Evolutionary conservation across 2,797 vertebrate genomes (phyloP).

Genomic region (Typhlichthys subterraneus): DNA sequence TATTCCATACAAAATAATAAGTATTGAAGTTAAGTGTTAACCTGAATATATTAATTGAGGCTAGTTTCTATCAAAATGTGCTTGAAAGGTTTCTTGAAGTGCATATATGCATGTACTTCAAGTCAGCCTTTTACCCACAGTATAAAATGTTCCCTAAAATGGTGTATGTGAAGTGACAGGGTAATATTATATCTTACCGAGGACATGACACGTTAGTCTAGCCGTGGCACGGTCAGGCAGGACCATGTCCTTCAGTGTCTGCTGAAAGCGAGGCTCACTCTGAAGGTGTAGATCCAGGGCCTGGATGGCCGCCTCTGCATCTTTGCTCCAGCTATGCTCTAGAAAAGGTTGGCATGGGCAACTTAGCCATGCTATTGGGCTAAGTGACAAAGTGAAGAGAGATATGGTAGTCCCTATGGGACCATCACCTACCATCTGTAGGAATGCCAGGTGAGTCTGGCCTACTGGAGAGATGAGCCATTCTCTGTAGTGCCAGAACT

Average conservation of each 20-base stretch:
- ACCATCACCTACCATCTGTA: constrained; percentile 67
- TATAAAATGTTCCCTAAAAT: background rate
- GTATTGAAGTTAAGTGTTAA: no score
- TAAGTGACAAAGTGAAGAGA: constrained; percentile 62
- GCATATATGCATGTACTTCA: no score
- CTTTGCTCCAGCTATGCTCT: constrained; percentile 74
- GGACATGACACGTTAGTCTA: constrained; percentile 71
- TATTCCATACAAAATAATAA: no score
- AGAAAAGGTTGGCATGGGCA: constrained; percentile 38
- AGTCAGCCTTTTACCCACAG: no score
- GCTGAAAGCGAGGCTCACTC: constrained; percentile 62
- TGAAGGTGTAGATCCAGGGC: constrained; percentile 75
- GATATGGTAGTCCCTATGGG: no score
- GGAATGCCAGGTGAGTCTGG: constrained; percentile 63
- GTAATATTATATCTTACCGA: constrained; percentile 59
- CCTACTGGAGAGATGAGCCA: constrained; percentile 78
- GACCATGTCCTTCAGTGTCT: constrained; percentile 56
- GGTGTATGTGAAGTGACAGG: constrained; percentile 2
- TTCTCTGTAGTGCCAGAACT: constrained; percentile 83
- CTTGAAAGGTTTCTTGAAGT: no score
- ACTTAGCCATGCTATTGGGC: constrained; percentile 56
- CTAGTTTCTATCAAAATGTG: no score
- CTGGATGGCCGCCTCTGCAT: constrained; percentile 69
- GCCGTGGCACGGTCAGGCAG: constrained; percentile 63
- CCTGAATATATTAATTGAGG: no score